Evolutionary conservation across 2,113 vertebrate genomes (phyloP), one percentile per base, ranked within the genome.

Genomic region (Istiophorus platypterus): DNA sequence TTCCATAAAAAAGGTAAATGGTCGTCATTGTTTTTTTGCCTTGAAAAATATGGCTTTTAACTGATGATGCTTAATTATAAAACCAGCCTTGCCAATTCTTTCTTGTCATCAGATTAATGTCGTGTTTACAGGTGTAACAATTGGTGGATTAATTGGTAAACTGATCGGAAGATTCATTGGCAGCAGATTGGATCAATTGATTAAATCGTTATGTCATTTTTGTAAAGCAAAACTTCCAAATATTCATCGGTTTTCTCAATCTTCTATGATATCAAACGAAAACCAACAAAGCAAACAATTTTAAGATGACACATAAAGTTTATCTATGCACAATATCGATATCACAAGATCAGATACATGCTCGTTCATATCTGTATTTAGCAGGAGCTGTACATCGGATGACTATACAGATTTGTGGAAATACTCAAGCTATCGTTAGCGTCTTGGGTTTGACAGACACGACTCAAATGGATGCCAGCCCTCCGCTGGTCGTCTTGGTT

Each of bases 1-100:
- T 95, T 94, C 89, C 91, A 93, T 88, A 87, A 90, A 90, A 85
- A 58, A 12, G 18, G 3, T 7, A 26, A 42, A 74, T 7, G 0
- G 2, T 45, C 0, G 20, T 20, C 5, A 12, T 62, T 76, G 11
- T 70, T 88, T 78, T 49, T 73, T 6, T 72, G 7, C 14, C 27
- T 71, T n/a, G 1, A 31, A 69, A 61, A 42, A 13, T 45, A 63
- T 24, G 20, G 0, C 9, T 61, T 45, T 61, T 45, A 51, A 37
- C 27, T 34, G 0, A 61, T 22, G 56, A 57, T 22, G 22, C 1
- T 31, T 56, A 9, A 15, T 39, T 13, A 17, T 26, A 9, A 14
- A 66, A 49, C 29, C n/a, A 37, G 4, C 20, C 18, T 51, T 2
- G 11, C 42, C 71, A 45, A 12, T 47, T 34, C 5, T 37, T 41